These are phyloP conservation scores for Gadopsis marmoratus DNA, from an alignment of 2,797 vertebrate species.

Conservation along the genomic window DNA sequence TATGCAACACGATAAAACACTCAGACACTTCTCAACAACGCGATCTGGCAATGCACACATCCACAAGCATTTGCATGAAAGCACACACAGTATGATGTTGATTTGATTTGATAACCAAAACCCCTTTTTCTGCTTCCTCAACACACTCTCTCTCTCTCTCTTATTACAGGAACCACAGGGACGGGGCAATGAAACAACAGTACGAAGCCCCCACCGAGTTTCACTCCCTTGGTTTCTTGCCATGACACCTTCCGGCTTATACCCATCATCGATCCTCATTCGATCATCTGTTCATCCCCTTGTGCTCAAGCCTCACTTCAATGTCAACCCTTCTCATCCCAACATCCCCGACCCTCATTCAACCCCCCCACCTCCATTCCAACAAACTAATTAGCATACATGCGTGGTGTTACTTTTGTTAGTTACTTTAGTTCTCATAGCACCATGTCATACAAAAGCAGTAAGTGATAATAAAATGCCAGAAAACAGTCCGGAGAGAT, in stretches of 20 bases:
- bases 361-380: neutral
- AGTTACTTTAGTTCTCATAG: no score
- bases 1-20: slow-evolving; percentile 20
- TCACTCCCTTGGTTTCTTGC: slow-evolving; percentile 27
- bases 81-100: neutral
- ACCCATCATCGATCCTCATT: slow-evolving; percentile 26
- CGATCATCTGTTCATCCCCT: slow-evolving; percentile 28
- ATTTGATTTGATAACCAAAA: neutral
- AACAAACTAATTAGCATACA: neutral
- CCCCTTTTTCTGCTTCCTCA: neutral
- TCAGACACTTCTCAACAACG: neutral
- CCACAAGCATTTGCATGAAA: neutral
- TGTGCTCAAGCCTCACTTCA: slow-evolving; percentile 15
- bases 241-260: slow-evolving; percentile 24
- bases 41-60: neutral
- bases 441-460: no score
- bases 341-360: neutral
- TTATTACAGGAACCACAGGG: slow-evolving; percentile 11
- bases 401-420: neutral
- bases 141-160: neutral
- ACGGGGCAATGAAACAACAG: neutral
- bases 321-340: slow-evolving; percentile 2
- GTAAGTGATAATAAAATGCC: neutral
- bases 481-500: neutral
- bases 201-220: slow-evolving; percentile 11